A percentile compares a stretch with the other conserved stretches of the same genome.
These are phyloP conservation scores for Tauraco erythrolophus DNA, from an alignment of 2,113 vertebrate genomes.

Conservation along the genomic window DNA sequence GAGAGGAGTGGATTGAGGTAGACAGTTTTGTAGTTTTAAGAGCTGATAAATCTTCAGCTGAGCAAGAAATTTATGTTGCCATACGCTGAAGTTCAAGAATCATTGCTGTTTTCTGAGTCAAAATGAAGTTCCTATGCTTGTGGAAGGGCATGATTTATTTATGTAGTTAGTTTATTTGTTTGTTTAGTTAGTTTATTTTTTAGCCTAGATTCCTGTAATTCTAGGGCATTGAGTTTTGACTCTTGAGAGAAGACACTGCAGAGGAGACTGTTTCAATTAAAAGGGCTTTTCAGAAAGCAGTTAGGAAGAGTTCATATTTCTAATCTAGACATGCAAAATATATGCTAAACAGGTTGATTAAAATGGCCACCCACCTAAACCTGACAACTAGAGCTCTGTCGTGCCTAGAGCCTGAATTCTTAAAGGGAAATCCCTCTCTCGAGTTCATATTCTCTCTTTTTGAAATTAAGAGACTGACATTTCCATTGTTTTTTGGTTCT, in stretches of 20 bases:
- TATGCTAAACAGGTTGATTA: slow-evolving; percentile 20
- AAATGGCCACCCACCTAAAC: slow-evolving; percentile 13
- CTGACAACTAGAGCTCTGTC: neutral
- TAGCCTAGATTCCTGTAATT: neutral
- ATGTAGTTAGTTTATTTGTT: too few species aligned
- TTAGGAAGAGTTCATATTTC: neutral
- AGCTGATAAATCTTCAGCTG: neutral
- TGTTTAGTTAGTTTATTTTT: neutral
- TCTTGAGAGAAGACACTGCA: neutral
- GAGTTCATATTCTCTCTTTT: neutral
- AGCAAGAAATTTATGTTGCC: neutral
- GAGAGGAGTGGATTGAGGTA: neutral
- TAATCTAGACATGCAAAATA: neutral
- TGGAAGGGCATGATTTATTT: neutral
- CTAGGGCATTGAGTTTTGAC: neutral
- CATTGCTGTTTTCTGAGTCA: neutral
- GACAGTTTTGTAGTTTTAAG: neutral
- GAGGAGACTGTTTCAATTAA: neutral
- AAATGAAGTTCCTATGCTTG: neutral
- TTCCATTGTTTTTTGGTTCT: neutral
- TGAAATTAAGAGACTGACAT: neutral
- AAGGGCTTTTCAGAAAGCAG: neutral
- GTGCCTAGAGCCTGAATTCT: neutral
- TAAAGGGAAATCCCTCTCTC: neutral
- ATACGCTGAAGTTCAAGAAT: neutral